Evolutionary conservation across 2,113 vertebrate species (phyloP), one percentile per base, ranked within the genome.

Genomic region (Eubucco bourcierii): DNA sequence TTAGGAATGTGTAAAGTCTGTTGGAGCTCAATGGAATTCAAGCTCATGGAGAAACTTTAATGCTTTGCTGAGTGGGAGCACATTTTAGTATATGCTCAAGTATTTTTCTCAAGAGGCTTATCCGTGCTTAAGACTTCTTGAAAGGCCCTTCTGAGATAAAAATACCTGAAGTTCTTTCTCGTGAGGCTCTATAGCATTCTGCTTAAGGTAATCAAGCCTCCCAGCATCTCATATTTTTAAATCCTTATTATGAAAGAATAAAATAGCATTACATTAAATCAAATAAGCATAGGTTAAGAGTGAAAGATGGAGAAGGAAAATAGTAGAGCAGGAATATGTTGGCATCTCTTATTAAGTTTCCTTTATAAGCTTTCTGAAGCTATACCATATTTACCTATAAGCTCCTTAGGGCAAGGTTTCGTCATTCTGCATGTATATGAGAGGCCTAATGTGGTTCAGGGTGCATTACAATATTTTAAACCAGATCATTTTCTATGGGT

Each of bases 121-220:
- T 81, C 60, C 58, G 21, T 64, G 46, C 61, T 10, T 68, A 34
- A 91, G 82, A 37, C 79, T 91, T 83, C 84, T 92, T 91, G 60
- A 92, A 92, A 94, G 68, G 70, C 87, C 53, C 80, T 94, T 94
- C 65, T 85, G 87, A 85, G 76, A 90, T 94, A 94, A 95, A 96
- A 96, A 93, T 94, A 96, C 58, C 72, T 75, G 66, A 89, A 95
- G 91, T 77, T 91, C 66, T 68, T 77, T 80, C 87, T 94, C 77
- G 90, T 87, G 84, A 93, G 81, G 41, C 78, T 75, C 72, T 67
- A 13, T 44, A 74, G 25, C 29, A 24, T 93, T 90, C 81, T 90
- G 58, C 53, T 90, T 21, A 37, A 72, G 33, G 59, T 80, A 94
- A 92, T 91, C 84, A 91, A 86, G 64, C 23, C 70, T 91, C 39